Percentiles rank a stretch among this genome's conserved stretches.
These are phyloP conservation scores for Aethina tumida DNA, from an alignment of 1,140 invertebrate species.

Conservation along the genomic window DNA sequence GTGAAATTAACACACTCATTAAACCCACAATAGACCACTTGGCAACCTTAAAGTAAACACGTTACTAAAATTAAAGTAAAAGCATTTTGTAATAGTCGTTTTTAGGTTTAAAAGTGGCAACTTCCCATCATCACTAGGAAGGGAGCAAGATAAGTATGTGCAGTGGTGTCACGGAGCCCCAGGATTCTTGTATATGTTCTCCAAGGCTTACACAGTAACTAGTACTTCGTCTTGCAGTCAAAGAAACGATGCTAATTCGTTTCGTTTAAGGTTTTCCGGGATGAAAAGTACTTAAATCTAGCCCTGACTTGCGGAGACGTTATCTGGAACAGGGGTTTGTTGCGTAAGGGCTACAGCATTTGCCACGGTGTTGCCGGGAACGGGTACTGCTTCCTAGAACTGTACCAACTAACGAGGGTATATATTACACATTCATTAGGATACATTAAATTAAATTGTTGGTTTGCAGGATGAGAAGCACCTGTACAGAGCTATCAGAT, in stretches of 20 bases:
- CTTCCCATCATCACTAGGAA: slow-evolving; percentile 72
- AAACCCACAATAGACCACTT: slow-evolving; percentile 59
- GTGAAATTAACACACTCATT: slow-evolving; percentile 42
- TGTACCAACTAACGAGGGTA: slow-evolving; percentile 74
- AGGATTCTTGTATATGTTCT: slow-evolving; percentile 69
- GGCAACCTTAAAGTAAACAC: slow-evolving; percentile 35
- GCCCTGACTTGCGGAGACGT: slow-evolving; percentile 65
- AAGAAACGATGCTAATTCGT: slow-evolving; percentile 2
- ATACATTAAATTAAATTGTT: slow-evolving; percentile 6
- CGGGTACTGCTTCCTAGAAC: slow-evolving; percentile 73
- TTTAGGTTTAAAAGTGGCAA: slow-evolving; percentile 63
- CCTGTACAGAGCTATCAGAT: slow-evolving; percentile 68
- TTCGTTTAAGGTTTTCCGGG: slow-evolving; percentile 52
- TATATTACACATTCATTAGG: slow-evolving; percentile 8
- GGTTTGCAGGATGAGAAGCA: slow-evolving; percentile 51
- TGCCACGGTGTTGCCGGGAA: slow-evolving; percentile 92
- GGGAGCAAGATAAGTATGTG: slow-evolving; percentile 63
- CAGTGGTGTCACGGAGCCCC: slow-evolving; percentile 96
- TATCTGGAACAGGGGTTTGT: slow-evolving; percentile 76
- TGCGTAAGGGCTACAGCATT: slow-evolving; percentile 82
- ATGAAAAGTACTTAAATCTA: slow-evolving; percentile 62
- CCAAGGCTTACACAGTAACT: slow-evolving; percentile 63
- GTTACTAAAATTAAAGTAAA: slow-evolving; percentile 3
- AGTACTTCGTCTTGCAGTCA: neutral
- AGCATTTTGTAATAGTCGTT: neutral